phyloP scores from a whole-genome alignment of 2,797 vertebrate genomes.

The Artibeus jamaicensis region DNA sequence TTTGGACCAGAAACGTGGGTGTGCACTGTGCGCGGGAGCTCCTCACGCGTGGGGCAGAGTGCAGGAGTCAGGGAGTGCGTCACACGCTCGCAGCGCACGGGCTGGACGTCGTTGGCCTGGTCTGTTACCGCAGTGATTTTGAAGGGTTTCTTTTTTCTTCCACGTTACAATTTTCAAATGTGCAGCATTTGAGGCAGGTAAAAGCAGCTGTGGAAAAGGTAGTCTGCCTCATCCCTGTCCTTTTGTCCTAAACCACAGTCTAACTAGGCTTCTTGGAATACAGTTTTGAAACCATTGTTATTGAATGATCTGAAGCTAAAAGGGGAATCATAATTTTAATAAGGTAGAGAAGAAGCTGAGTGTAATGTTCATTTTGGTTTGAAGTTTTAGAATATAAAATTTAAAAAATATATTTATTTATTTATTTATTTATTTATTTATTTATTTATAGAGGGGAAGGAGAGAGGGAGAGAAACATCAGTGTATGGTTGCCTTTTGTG shows the following conservation, averaged over 20 bases:
- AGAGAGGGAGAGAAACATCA: too few relatives aligned
- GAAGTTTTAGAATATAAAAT: not conserved
- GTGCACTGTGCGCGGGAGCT: too few relatives aligned
- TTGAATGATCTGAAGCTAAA: not conserved
- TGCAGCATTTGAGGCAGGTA: not conserved
- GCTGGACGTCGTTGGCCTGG: not conserved
- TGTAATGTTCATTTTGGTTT: constrained; percentile 40
- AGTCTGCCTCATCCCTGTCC: not conserved
- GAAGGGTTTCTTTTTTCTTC: not conserved
- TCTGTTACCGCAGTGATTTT: not conserved
- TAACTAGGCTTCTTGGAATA: not conserved
- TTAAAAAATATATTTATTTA: too few relatives aligned
- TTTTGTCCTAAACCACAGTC: not conserved
- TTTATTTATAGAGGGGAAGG: too few relatives aligned
- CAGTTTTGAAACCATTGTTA: not conserved
- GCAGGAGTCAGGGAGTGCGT: too few relatives aligned
- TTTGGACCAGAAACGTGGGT: too few relatives aligned
- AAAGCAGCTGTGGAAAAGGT: not conserved
- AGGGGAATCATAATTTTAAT: not conserved
- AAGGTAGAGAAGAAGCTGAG: not conserved
- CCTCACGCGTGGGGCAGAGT: too few relatives aligned
- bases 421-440: too few relatives aligned
- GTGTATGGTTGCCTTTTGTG: too few relatives aligned
- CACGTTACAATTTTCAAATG: not conserved
- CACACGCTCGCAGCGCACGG: not conserved